phyloP scores from a whole-genome alignment of 2,113 vertebrate genomes.

The Carassius auratus region DNA sequence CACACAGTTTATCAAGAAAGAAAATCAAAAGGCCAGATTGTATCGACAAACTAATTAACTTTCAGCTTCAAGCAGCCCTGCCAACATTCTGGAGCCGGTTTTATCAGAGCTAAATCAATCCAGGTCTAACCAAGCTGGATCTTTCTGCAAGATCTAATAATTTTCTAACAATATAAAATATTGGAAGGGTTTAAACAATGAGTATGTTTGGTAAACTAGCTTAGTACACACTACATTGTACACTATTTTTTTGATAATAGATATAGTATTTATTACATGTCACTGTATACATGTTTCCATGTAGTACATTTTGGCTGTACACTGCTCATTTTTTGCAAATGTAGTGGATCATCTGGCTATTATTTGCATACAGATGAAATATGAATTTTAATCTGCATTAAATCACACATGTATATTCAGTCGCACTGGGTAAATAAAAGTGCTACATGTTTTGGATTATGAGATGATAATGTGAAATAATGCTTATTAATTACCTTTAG shows the following conservation, averaged over 20 bases:
- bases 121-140: slow-evolving; percentile 58
- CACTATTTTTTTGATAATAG: not conserved
- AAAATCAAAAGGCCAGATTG: slow-evolving; percentile 41
- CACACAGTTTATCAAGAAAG: not conserved
- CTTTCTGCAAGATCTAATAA: slow-evolving; percentile 52
- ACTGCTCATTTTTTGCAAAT: not conserved
- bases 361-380: not conserved
- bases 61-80: slow-evolving; percentile 57
- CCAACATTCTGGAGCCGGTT: slow-evolving; percentile 57
- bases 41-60: slow-evolving; percentile 65
- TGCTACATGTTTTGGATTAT: not conserved
- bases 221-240: not conserved
- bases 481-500: slow-evolving; percentile 81
- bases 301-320: not conserved
- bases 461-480: not conserved
- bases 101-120: slow-evolving; percentile 47
- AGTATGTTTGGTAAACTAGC: not conserved
- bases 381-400: not conserved
- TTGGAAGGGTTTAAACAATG: not conserved
- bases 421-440: not conserved
- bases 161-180: slow-evolving; percentile 48
- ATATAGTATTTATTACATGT: not conserved
- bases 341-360: not conserved
- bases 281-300: not conserved
- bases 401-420: not conserved